phyloP scores from a whole-genome alignment of 1,140 invertebrate genomes.

The Lethrus apterus region DNA sequence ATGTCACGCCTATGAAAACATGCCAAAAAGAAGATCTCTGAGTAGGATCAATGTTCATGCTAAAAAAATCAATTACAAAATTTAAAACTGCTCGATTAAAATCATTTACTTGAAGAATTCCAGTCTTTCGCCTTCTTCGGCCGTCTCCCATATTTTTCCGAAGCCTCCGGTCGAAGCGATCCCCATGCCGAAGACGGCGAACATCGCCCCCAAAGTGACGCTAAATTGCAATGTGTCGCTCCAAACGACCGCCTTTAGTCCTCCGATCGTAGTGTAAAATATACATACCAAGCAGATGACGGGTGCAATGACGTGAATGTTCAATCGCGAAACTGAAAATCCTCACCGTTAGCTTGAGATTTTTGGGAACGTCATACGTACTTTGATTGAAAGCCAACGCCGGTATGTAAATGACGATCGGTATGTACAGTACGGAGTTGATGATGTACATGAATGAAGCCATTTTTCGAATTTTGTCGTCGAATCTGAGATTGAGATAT shows the following conservation, averaged over 20 bases:
- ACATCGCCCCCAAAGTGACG: conserved; percentile 61
- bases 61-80: conserved; percentile 42
- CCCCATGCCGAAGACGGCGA: conserved; percentile 61
- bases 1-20: conserved; percentile 48
- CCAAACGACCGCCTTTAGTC: conserved; percentile 63
- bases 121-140: not conserved
- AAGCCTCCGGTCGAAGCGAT: conserved; percentile 30
- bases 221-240: conserved; percentile 64
- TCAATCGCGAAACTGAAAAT: conserved; percentile 60
- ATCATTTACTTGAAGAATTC: conserved; percentile 12
- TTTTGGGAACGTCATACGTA: conserved; percentile 3
- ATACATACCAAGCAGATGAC: conserved; percentile 68
- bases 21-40: conserved; percentile 53
- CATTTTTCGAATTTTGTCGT: conserved; percentile 45
- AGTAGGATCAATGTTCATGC: conserved; percentile 48
- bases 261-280: conserved; percentile 60
- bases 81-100: not conserved
- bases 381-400: conserved; percentile 49
- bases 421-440: conserved; percentile 45
- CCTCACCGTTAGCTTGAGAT: not conserved
- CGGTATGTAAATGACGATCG: conserved; percentile 57
- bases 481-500: conserved; percentile 48
- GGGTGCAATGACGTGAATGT: conserved; percentile 57
- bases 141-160: not conserved
- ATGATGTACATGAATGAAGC: conserved; percentile 52